phyloP scores from a whole-genome alignment of 2,888 invertebrate genomes.

The Aporophyla lueneburgensis region DNA sequence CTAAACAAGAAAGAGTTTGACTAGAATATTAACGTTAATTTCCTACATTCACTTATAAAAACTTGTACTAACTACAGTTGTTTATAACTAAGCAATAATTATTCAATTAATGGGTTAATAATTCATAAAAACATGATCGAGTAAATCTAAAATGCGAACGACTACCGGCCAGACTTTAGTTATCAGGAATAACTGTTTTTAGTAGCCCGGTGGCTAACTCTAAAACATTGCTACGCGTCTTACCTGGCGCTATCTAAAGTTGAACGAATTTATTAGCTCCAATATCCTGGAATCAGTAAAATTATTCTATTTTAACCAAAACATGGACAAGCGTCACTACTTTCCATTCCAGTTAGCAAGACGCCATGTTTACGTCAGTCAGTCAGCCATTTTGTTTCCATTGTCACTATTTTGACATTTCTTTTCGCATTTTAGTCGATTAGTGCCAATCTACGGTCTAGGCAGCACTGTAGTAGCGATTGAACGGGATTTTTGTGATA shows the following conservation, averaged over 20 bases:
- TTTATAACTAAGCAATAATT: not conserved
- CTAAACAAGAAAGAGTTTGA: not conserved
- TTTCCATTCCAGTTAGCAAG: constrained; percentile 43
- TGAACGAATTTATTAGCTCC: constrained; percentile 15
- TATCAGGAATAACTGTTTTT: not conserved
- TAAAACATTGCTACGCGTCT: constrained; percentile 11
- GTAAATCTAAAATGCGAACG: not conserved
- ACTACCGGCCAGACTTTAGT: constrained; percentile 34
- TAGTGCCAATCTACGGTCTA: not conserved
- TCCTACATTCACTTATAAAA: not conserved
- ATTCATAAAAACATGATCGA: constrained; percentile 3
- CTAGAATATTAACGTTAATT: not conserved
- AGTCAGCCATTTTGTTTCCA: constrained; percentile 49
- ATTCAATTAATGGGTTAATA: not conserved
- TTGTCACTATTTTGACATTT: constrained; percentile 51
- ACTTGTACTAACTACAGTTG: not conserved
- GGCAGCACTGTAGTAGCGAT: not conserved
- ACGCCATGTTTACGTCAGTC: constrained; percentile 62
- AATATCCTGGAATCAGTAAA: constrained; percentile 59
- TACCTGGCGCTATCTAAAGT: constrained; percentile 47
- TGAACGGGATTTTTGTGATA: not conserved
- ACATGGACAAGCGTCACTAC: constrained; percentile 61
- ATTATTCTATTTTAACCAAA: constrained; percentile 34
- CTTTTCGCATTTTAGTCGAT: constrained; percentile 33
- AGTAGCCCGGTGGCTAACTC: not conserved